Conservation (phyloP, 2,888 invertebrate genomes). For the Diplolepis rosae region DNA sequence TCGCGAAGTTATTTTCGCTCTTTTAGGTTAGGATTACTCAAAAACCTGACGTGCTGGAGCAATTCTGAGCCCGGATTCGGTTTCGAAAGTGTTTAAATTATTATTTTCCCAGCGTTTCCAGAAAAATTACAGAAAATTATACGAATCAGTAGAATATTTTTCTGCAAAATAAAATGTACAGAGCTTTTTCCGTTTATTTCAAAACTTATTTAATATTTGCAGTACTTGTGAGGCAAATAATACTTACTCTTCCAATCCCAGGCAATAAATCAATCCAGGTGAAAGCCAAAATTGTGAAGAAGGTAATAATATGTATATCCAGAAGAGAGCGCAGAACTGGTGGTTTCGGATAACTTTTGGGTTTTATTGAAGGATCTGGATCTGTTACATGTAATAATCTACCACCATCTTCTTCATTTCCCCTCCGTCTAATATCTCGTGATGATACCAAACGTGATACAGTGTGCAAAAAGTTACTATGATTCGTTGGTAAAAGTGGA, state of each 20-base stretch:
- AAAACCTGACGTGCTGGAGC: no score
- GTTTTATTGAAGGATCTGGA: constrained; percentile 66
- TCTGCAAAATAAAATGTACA: no score
- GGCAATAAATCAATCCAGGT: constrained; percentile 76
- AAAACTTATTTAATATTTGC: background rate
- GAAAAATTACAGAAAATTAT: no score
- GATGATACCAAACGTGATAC: constrained; percentile 76
- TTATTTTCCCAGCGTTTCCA: no score
- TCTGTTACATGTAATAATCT: constrained; percentile 68
- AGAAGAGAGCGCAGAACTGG: constrained; percentile 64
- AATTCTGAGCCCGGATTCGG: no score
- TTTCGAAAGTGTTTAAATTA: no score
- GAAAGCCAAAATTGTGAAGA: constrained; percentile 71
- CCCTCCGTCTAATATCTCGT: constrained; percentile 68
- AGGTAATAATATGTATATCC: constrained; percentile 75
- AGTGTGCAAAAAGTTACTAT: constrained; percentile 73
- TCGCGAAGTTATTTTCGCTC: no score
- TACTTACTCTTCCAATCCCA: constrained; percentile 75
- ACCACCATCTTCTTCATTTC: constrained; percentile 65
- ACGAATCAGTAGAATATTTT: no score
- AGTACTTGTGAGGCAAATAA: background rate
- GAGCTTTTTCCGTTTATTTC: background rate
- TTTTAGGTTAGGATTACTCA: no score
- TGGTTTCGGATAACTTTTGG: constrained; percentile 66
- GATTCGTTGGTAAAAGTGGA: constrained; percentile 64